A percentile compares a stretch with the other conserved stretches of the same genome.
These are phyloP conservation scores for Maccullochella peelii DNA, from an alignment of 2,113 vertebrate species.

Conservation along the genomic window DNA sequence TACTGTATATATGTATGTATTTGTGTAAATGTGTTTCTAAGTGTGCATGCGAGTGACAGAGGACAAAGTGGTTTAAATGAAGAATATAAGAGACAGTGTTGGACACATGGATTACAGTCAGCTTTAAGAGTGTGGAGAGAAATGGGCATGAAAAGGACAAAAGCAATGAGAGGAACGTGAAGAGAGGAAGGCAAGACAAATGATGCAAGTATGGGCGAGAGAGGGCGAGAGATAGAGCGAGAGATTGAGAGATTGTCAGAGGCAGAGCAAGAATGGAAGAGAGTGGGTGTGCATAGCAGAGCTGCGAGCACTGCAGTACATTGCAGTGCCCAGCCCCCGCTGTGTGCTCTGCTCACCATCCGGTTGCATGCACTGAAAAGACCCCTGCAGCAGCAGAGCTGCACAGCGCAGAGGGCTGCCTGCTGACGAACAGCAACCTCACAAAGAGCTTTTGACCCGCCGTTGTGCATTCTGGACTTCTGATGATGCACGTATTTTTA, in stretches of 20 bases:
- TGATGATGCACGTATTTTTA: conserved; percentile 20
- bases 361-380: conserved; percentile 79
- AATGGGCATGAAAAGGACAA: conserved; percentile 25
- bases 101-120: conserved; percentile 21
- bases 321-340: conserved; percentile 85
- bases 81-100: conserved; percentile 14
- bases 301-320: conserved; percentile 83
- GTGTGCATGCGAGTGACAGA: conserved; percentile 7
- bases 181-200: conserved; percentile 51
- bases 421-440: conserved; percentile 54
- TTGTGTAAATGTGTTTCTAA: conserved; percentile 1
- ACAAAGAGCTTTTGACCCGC: conserved; percentile 50
- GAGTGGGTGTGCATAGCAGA: conserved; percentile 80
- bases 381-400: conserved; percentile 78
- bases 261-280: conserved; percentile 68
- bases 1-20: neutral
- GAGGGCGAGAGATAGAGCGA: conserved; percentile 43
- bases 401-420: conserved; percentile 59
- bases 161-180: conserved; percentile 22
- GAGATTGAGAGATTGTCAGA: conserved; percentile 71
- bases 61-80: conserved; percentile 18
- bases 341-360: conserved; percentile 79
- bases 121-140: conserved; percentile 25
- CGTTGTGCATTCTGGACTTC: conserved; percentile 33
- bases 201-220: conserved; percentile 32